Evolutionary conservation across 2,797 vertebrate species (phyloP), one percentile per base, ranked within the genome.

Genomic region (Leptoclinus maculatus): DNA sequence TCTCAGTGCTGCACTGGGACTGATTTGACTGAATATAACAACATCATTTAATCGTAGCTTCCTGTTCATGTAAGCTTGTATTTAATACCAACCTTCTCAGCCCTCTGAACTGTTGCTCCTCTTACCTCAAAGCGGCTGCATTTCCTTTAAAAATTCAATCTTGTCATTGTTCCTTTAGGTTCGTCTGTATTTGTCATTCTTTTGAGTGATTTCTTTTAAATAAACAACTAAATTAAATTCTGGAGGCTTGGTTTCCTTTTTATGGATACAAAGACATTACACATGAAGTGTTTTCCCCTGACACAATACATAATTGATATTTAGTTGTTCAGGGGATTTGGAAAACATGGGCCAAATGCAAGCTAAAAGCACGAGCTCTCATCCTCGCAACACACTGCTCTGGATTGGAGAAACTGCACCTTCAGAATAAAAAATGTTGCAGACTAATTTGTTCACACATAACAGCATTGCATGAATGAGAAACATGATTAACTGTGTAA

Each of bases 121-220:
- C 81, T 83, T 70, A 84, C 49, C 62, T 86, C 74, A 68, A 54
- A 59, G 57, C 2, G 32, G 76, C 70, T 84, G 62, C 63, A 83
- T 82, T 87, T 84, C 39, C 74, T 85, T 66, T 64, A 49, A 80
- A 47, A 73, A 83, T 78, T n/a, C 67, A 63, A 74, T 71, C 25
- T 66, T 72, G 57, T 76, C 64, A 57, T 88, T 65, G 25, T 82
- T 78, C 32, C 66, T 81, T 43, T 71, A 66, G 66, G 56, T 67
- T 71, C 85, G 79, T 82, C 78, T 87, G 60, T 84, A 54, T 74
- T 71, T 74, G 51, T 85, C 72, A 63, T 71, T 80, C 65, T 88
- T 83, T 83, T 82, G 80, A 83, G 74, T 84, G 74, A 82, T 76
- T 90, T 81, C n/a, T 86, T 91, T 87, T 74, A 53, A 88, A 64